A percentile compares a stretch with the other conserved stretches of the same genome.
phyloP scores from a whole-genome alignment of 2,113 vertebrate species.

The Grammomys dolichurus region DNA sequence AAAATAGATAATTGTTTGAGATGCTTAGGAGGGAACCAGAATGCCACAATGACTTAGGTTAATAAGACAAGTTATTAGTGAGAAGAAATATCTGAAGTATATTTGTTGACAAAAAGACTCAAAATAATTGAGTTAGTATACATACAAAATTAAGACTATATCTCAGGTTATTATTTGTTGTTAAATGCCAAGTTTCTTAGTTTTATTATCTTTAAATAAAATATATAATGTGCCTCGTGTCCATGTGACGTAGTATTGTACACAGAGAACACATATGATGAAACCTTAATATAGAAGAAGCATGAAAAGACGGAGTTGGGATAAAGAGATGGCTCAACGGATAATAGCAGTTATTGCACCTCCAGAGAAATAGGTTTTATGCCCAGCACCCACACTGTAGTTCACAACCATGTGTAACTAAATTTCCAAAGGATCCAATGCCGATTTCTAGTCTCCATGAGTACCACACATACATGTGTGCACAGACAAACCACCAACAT shows the following conservation, averaged over 20 bases:
- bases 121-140: constrained; percentile 36
- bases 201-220: background rate
- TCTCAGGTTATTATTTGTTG: background rate
- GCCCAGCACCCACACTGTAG: background rate
- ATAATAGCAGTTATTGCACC: background rate
- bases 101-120: background rate
- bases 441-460: background rate
- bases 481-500: background rate
- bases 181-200: background rate
- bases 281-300: background rate
- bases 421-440: background rate
- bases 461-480: background rate
- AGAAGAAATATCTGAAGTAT: background rate
- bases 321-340: background rate
- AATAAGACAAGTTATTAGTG: background rate
- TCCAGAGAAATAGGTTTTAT: background rate
- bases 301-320: background rate
- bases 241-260: no score
- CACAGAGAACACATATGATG: background rate
- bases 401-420: background rate
- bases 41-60: background rate
- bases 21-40: background rate
- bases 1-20: background rate
- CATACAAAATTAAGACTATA: constrained; percentile 49
- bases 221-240: background rate